Conservation (phyloP, 2,113 vertebrate species). For the Pongo abelii region DNA sequence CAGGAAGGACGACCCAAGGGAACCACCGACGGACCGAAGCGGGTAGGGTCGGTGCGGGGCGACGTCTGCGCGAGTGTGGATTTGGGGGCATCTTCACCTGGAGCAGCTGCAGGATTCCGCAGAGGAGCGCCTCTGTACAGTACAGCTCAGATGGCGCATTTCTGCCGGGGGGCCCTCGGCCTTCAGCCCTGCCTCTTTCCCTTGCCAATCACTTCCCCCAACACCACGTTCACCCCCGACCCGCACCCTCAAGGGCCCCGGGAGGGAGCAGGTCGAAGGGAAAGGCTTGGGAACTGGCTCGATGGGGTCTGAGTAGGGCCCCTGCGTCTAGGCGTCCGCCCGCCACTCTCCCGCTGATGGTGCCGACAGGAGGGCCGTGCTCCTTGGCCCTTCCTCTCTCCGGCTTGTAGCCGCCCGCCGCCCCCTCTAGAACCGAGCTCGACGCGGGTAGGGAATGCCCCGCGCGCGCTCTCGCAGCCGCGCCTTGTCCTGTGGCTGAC, state of each 20-base stretch:
- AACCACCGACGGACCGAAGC: background rate
- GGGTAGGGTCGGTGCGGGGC: background rate
- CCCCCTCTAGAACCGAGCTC: background rate
- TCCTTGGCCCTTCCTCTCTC: fast-evolving
- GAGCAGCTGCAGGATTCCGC: background rate
- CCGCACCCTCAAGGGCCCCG: background rate
- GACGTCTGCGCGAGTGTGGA: background rate
- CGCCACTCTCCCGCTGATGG: background rate
- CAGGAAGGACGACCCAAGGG: conserved; percentile 13
- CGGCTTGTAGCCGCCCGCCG: too few relatives aligned
- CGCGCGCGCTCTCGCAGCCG: background rate
- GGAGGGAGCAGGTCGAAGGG: background rate
- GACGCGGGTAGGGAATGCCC: background rate
- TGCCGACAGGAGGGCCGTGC: fast-evolving
- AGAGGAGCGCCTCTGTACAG: background rate
- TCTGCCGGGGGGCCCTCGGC: background rate
- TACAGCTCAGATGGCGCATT: background rate
- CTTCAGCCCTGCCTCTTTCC: background rate
- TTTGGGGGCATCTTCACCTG: background rate
- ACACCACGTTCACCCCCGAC: background rate
- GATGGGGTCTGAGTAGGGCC: too few relatives aligned
- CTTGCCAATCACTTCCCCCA: background rate
- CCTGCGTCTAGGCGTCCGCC: fast-evolving
- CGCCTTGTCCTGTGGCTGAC: background rate
- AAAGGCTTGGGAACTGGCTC: background rate